These are phyloP conservation scores for Acomys russatus DNA, from an alignment of 2,797 vertebrate genomes.

Conservation along the genomic window DNA sequence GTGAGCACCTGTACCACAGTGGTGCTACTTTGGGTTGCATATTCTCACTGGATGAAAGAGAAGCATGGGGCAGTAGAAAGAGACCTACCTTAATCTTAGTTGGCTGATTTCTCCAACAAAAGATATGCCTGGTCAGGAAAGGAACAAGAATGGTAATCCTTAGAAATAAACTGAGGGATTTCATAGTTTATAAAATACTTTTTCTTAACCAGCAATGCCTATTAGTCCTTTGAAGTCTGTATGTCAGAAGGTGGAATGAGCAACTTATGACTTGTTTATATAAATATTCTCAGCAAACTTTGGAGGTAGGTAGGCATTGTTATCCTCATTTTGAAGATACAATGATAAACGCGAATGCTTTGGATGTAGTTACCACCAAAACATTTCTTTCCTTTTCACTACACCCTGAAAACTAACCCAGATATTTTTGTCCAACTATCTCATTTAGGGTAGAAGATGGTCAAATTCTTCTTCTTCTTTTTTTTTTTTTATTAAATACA, in stretches of 20 bases:
- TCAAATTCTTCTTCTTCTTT: background rate
- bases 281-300: conserved; percentile 44
- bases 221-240: conserved; percentile 26
- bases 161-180: conserved; percentile 14
- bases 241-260: conserved; percentile 28
- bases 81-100: conserved; percentile 17
- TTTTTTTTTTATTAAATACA: no score
- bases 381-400: background rate
- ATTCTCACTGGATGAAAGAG: background rate
- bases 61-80: background rate
- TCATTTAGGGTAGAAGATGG: background rate
- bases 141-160: background rate
- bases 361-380: conserved; percentile 18
- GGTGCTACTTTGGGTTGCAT: background rate
- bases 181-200: conserved; percentile 52
- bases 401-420: background rate
- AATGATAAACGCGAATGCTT: background rate
- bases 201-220: background rate
- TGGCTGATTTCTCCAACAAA: conserved; percentile 44
- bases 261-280: conserved; percentile 4
- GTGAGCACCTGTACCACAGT: background rate
- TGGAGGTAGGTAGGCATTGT: background rate
- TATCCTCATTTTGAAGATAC: conserved; percentile 20
- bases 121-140: conserved; percentile 7
- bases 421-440: background rate